Base-by-base conservation (phyloP, 1,140 invertebrate genomes). In the Brachionus rubens region DNA sequence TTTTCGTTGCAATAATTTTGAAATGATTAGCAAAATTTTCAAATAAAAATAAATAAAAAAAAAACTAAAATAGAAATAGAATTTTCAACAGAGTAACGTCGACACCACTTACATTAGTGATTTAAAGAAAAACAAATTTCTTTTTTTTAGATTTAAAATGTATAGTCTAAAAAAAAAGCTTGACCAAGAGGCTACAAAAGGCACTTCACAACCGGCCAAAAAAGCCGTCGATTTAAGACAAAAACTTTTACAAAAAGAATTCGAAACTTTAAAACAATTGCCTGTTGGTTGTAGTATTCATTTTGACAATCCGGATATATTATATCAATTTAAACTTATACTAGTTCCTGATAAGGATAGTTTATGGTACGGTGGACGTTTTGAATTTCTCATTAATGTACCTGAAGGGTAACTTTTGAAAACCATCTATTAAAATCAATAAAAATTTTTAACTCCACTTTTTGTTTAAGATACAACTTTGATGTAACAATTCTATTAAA, bases 221-320 rank as follows among this genome's bases (percentile, higher is more conserved):
- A 72, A 72, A 50, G 16, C 68, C 12, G 68, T 72, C 24, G 68
- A 72, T 54, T 46, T 72, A n/a, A 48, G 68, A 48, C 68, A 72
- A 54, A 72, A 72, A 19, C 46, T 72, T 14, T 33, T 72, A n/a
- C 68, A 72, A 40, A 72, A 72, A 72, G 68, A 72, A 41, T 72
- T 72, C 28, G 68, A 72, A 72, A 72, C 68, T 36, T 6, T 72
- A 9, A 72, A 72, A 40, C 68, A 72, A 24, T 24, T 72, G 21
- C 68, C 68, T n/a, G 43, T 72, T 19, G 68, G 68, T 7, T 72
- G 68, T 54, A 30, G 43, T 12, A 72, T 72, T 36, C 46, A 54
- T 6, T 72, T 72, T n/a, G 68, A 72, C 19, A 72, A 72, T 28
- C 68, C 68, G 10, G 68, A 72, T 21, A 24, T 72, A 26, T 40